Base-by-base conservation (phyloP, 2,113 vertebrate genomes). In the Pteruthius melanotis region DNA sequence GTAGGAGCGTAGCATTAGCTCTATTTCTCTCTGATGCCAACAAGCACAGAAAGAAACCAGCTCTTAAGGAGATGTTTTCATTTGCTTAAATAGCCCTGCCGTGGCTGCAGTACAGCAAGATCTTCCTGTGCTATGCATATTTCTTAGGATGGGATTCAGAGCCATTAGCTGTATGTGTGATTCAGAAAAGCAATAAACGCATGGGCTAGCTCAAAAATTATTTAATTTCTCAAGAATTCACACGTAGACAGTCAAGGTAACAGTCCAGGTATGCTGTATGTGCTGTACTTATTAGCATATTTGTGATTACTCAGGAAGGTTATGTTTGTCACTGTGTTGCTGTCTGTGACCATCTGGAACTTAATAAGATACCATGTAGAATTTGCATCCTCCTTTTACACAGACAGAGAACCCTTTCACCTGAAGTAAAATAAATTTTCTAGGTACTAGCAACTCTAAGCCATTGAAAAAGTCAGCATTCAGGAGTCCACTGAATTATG, bases 1-100 rank as follows among this genome's bases (percentile, higher is more conserved):
- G n/a, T 31, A 96, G 93, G 89, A 95, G 77, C 44, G 1, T 79
- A 82, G 92, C 87, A 82, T 97, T 96, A 97, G 91, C 76, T 97
- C 83, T 70, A 4, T 96, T 96, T 91, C 93, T 81, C 87, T 79
- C 59, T 79, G 79, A 94, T 91, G 79, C 1, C 13, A 95, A 66
- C 45, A 54, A 94, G 80, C 69, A 79, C 64, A 83, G 90, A 92
- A 94, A 91, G 77, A 90, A 94, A 94, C 86, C 75, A 88, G 44
- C 81, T 96, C 52, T 94, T 92, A 81, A 95, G 93, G 64, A 94
- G 86, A 70, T 39, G 26, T 93, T 95, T 95, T 89, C 52, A 42
- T 93, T 96, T 96, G 78, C 68, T 77, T 96, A 96, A 92, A 74
- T 66, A 95, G 89, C 37, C 44, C 66, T 95, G 61, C 54, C 26